Conservation (phyloP, 2,888 invertebrate genomes). For the Lottia gigantea region DNA sequence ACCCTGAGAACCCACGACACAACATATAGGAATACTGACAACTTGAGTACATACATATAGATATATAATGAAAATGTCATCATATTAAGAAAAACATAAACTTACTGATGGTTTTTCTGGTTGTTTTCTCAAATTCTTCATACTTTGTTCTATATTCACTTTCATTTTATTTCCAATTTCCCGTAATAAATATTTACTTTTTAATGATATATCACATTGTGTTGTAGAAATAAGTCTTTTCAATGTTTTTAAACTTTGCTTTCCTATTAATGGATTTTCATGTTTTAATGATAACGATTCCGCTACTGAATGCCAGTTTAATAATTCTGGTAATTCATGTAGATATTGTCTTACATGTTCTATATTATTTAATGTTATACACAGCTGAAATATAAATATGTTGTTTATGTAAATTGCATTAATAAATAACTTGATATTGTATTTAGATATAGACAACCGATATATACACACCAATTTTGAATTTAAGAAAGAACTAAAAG, state of each 20-base stretch:
- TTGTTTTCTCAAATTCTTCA: slow-evolving; percentile 48
- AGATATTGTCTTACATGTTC: slow-evolving; percentile 61
- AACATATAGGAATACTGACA: too few species aligned
- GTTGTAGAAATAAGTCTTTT: slow-evolving; percentile 45
- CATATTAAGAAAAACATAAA: neutral
- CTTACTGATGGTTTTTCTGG: slow-evolving; percentile 56
- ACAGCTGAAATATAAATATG: slow-evolving; percentile 51
- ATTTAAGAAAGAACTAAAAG: too few species aligned
- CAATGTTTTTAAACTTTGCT: slow-evolving; percentile 44
- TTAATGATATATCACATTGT: slow-evolving; percentile 51
- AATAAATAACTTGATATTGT: too few species aligned
- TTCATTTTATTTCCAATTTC: slow-evolving; percentile 58
- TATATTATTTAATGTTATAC: slow-evolving; percentile 65
- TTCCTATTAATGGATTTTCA: slow-evolving; percentile 50
- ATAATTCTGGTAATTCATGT: slow-evolving; percentile 48
- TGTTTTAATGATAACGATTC: slow-evolving; percentile 47
- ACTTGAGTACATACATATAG: too few species aligned
- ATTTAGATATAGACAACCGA: too few species aligned
- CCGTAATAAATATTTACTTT: slow-evolving; percentile 41
- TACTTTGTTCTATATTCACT: slow-evolving; percentile 50
- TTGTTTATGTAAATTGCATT: slow-evolving; percentile 9
- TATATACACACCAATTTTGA: too few species aligned
- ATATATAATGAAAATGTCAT: too few species aligned
- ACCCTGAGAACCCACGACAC: too few species aligned
- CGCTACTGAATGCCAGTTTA: slow-evolving; percentile 50